Evolutionary conservation across 1,140 invertebrate genomes (phyloP), one percentile per base, ranked within the genome.

Genomic region (Drosophila hydei): DNA sequence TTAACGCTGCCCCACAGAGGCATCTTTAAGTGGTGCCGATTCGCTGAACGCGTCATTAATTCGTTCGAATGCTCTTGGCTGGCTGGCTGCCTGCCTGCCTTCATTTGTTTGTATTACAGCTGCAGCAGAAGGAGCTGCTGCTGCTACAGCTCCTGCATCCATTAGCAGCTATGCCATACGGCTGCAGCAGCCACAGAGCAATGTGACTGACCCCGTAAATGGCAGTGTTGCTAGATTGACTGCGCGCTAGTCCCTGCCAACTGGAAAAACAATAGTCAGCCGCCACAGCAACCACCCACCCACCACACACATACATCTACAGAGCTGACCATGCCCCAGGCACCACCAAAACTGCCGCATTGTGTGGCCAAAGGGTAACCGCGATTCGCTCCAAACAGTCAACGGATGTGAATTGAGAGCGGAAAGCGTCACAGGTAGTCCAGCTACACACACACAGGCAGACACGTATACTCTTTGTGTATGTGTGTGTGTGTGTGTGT

Each of bases 321-420:
- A 27, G 12, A 8, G 30, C 6, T 38, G 23, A 25, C 50, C 33
- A 36, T 19, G 50, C 25, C 16, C 14, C 7, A 21, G 1, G 18
- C 27, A 38, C 18, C 54, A 25, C 5, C 55, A 64, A 70, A 78
- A 64, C 52, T 70, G 81, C 61, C 73, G 69, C 80, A 85, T 79
- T 80, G 77, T 75, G 80, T 76, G 79, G 72, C 79, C 79, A 79
- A 76, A 62, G 80, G 48, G 59, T 74, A 79, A 77, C 80, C 80
- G 50, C 76, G 42, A 55, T 50, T 62, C 16, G 19, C 5, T 4
- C 36, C 30, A 43, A 42, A 40, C 42, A 19, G 52, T 9, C 38
- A 42, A 59, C 79, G 79, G 79, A 75, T 78, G 79, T 64, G 71
- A 55, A 75, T 83, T 69, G 79, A 59, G 79, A 72, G 58, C 79